Conservation (phyloP, 2,888 invertebrate species). For the Crossocerus cetratus region DNA sequence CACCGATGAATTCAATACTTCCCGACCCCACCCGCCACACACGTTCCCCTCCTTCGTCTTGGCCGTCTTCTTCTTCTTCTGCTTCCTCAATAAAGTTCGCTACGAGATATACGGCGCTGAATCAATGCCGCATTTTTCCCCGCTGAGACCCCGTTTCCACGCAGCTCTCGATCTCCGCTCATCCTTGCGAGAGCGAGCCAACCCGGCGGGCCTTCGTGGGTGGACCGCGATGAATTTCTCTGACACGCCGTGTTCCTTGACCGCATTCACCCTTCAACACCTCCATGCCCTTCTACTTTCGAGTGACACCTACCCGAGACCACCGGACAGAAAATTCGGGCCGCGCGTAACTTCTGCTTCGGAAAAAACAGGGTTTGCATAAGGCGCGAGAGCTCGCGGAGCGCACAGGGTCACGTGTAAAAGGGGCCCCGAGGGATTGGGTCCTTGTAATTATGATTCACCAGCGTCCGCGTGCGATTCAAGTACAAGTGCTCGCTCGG, state of each 20-base stretch:
- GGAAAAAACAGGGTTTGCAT: too few relatives aligned
- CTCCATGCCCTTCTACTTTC: neutral
- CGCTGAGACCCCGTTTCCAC: conserved; percentile 8
- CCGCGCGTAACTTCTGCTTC: too few relatives aligned
- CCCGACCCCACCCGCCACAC: conserved; percentile 21
- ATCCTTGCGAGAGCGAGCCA: too few relatives aligned
- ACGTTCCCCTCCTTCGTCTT: conserved; percentile 3
- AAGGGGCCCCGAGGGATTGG: too few relatives aligned
- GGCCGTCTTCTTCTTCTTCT: neutral
- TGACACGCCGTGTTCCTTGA: neutral
- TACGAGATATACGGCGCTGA: conserved; percentile 54
- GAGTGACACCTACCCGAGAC: neutral
- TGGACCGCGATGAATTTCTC: conserved; percentile 6
- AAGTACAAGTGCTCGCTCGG: too few relatives aligned
- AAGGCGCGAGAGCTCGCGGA: too few relatives aligned
- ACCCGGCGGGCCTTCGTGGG: neutral
- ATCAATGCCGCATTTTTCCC: conserved; percentile 48
- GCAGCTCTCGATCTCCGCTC: neutral
- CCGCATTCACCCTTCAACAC: neutral
- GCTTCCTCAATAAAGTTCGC: conserved; percentile 58
- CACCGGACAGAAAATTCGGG: too few relatives aligned
- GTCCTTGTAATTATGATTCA: too few relatives aligned
- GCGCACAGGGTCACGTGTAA: too few relatives aligned
- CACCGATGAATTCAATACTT: conserved; percentile 68
- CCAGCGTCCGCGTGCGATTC: too few relatives aligned